Conservation (phyloP, 2,113 vertebrate species). For the Turnix velox region DNA sequence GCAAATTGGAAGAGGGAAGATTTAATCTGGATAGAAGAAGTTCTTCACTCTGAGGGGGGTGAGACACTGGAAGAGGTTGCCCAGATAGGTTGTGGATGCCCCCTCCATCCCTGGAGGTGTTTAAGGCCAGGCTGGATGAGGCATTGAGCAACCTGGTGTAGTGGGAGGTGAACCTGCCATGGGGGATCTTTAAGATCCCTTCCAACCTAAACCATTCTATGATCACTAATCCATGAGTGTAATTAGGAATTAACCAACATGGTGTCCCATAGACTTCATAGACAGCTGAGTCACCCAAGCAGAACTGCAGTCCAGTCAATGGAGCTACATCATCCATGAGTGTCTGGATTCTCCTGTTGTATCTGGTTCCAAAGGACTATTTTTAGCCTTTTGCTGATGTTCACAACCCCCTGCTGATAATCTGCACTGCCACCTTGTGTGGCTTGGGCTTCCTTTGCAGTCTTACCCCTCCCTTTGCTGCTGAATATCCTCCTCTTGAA, state of each 20-base stretch:
- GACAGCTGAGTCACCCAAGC: rapidly evolving
- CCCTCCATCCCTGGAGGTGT: too few species aligned
- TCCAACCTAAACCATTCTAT: too few species aligned
- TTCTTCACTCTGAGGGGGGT: too few species aligned
- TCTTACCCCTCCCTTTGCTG: rapidly evolving
- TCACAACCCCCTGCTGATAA: conserved; percentile 2
- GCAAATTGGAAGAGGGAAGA: too few species aligned
- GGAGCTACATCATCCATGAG: rapidly evolving
- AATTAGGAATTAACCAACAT: background rate
- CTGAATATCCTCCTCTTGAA: background rate
- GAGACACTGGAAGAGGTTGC: too few species aligned
- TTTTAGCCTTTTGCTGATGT: background rate
- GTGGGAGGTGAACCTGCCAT: too few species aligned
- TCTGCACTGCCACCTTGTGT: conserved; percentile 65
- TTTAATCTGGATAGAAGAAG: too few species aligned
- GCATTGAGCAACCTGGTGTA: too few species aligned
- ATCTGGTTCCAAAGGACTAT: background rate
- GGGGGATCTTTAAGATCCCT: too few species aligned
- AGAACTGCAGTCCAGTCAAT: background rate
- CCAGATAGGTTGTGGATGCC: too few species aligned
- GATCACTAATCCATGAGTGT: background rate
- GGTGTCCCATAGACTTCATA: rapidly evolving
- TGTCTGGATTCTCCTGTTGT: background rate
- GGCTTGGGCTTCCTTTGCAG: background rate
- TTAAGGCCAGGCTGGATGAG: too few species aligned